Evolutionary conservation across 1,140 invertebrate genomes (phyloP), one percentile per base, ranked within the genome.

Genomic region (Zaprionus nigranus): DNA sequence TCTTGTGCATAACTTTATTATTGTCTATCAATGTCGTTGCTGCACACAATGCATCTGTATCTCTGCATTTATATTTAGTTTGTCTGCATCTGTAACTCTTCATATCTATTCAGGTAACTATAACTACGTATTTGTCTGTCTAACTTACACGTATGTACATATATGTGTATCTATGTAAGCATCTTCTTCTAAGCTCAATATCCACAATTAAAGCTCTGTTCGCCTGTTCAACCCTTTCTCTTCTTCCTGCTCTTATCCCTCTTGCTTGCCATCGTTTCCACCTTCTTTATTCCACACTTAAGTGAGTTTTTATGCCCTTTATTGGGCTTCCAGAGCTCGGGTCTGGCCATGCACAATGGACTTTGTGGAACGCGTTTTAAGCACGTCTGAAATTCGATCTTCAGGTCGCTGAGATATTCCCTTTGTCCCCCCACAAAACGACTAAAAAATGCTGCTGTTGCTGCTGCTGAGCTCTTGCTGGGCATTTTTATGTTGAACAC

Each of bases 331-430:
- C 24, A 36, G 28, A 28, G 40, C 30, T n/a, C 20, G 20, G 3
- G n/a, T 28, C 11, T 57, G 40, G 40, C 40, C 40, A 46, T 46
- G 40, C 40, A 67, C 56, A 67, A 67, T 59, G 65, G 30, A 59
- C 38, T 36, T n/a, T 15, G 38, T 28, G 26, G 57, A 67, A 46
- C 54, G 54, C 54, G 54, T 68, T 56, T 68, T 68, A 26, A 68
- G 65, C 65, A 68, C 65, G 65, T 60, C 40, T 68, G 65, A 68
- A 68, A 68, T 68, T 60, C 40, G 65, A 68, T 68, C 40, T 68
- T 40, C 56, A 57, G 28, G 2, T 62, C n/a, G 40, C 60, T 5
- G 20, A 24, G 46, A 51, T 20, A 51, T 51, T 51, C n/a, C 9
- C 46, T 22, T 24, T 51, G 46, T 51, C n/a, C 20, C 13, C 17